A percentile compares a stretch with the other conserved stretches of the same genome.
Conservation (phyloP, 2,888 invertebrate genomes). For the Crossocerus cetratus region DNA sequence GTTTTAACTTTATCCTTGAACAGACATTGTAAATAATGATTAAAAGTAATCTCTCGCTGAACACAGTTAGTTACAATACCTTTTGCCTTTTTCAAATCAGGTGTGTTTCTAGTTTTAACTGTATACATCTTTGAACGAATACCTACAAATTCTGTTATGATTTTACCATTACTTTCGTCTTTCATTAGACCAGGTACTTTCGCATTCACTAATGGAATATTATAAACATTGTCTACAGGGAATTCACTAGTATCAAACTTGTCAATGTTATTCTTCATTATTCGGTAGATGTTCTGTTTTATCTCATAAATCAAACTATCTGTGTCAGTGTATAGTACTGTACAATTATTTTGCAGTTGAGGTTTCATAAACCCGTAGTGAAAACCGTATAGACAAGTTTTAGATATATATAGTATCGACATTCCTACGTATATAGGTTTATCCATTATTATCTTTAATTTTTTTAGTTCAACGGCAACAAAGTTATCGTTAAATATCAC, state of each 20-base stretch:
- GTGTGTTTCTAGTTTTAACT: slow-evolving; percentile 29
- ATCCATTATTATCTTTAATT: slow-evolving; percentile 49
- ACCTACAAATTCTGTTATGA: slow-evolving; percentile 62
- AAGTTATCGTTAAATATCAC: background rate
- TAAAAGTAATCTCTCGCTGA: slow-evolving; percentile 10
- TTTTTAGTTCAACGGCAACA: slow-evolving; percentile 11
- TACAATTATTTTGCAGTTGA: slow-evolving; percentile 61
- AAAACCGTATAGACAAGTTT: slow-evolving; percentile 66
- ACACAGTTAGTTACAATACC: slow-evolving; percentile 30
- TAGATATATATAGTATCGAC: slow-evolving; percentile 61
- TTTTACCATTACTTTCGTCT: slow-evolving; percentile 45
- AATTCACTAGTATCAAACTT: slow-evolving; percentile 64
- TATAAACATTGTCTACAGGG: slow-evolving; percentile 21
- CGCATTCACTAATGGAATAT: slow-evolving; percentile 38
- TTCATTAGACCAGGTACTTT: slow-evolving; percentile 67
- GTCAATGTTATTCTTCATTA: slow-evolving; percentile 48
- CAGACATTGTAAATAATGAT: slow-evolving; percentile 26
- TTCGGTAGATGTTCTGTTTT: slow-evolving; percentile 65
- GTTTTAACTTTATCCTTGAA: background rate
- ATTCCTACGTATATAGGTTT: slow-evolving; percentile 66
- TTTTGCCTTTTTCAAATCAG: slow-evolving; percentile 49
- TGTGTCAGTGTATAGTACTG: slow-evolving; percentile 63
- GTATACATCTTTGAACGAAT: slow-evolving; percentile 43
- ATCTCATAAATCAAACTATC: slow-evolving; percentile 64
- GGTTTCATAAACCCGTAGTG: slow-evolving; percentile 51